phyloP scores from a whole-genome alignment of 1,140 invertebrate genomes.

The Melitaea cinxia region DNA sequence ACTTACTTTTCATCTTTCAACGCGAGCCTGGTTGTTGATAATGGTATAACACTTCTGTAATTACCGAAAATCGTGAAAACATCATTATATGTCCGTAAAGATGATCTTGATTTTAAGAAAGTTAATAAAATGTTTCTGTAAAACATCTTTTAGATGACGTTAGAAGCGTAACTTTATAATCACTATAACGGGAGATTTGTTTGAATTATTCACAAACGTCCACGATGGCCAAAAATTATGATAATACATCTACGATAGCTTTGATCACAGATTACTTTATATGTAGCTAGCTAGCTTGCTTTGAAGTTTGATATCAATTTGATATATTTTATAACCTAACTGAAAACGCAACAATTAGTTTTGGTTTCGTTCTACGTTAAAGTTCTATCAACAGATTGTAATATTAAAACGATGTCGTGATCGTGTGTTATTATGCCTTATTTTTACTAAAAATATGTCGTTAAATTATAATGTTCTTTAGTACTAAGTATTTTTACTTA shows the following conservation, averaged over 20 bases:
- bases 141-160: constrained; percentile 50
- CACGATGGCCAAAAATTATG: constrained; percentile 18
- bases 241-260: constrained; percentile 18
- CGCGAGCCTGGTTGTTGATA: constrained; percentile 61
- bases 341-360: constrained; percentile 27
- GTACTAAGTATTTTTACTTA: no score
- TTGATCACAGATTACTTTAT: no score
- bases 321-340: constrained; percentile 25
- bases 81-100: constrained; percentile 56
- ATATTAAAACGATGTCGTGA: no score
- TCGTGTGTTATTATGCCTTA: no score
- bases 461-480: no score
- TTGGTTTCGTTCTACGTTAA: constrained; percentile 21
- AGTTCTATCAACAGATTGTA: not conserved
- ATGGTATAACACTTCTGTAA: constrained; percentile 52
- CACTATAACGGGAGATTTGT: constrained; percentile 9
- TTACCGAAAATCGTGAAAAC: constrained; percentile 56
- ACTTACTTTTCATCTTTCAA: constrained; percentile 72
- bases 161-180: not conserved
- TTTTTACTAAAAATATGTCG: no score
- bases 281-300: no score
- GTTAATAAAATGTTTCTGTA: constrained; percentile 54
- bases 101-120: constrained; percentile 47
- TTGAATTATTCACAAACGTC: constrained; percentile 26
- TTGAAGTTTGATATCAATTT: no score